Base-by-base conservation (phyloP, 2,888 invertebrate species). In the Agonopterix arenella region DNA sequence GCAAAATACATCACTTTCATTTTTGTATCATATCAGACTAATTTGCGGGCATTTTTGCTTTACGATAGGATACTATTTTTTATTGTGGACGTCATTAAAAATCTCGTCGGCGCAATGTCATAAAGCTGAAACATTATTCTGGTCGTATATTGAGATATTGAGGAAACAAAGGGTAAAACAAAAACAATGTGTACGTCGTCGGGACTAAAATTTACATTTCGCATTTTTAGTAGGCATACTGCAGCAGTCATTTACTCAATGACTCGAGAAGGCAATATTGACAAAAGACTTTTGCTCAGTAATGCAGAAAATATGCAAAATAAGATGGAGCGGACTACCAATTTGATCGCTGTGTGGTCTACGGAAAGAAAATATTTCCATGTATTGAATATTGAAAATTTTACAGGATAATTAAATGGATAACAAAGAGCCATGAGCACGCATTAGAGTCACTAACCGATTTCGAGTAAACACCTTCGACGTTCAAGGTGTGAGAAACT, bases 251-350 rank as follows among this genome's bases (percentile, higher is more conserved):
- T 76, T 76, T 76, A 70, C 64, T 63, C 75, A 77, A 77, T 78
- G 76, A 77, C 61, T 75, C 73, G 73, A 61, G 63, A 59, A 75
- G 76, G 74, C 81, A 80, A 84, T 84, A 84, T 86, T 86, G 84
- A 84, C 84, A 82, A 84, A 82, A 79, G 77, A 75, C 74, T 76
- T 70, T 74, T 66, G 75, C 65, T 72, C 70, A 66, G 75, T 80
- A 79, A 83, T 83, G 81, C 78, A 79, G 77, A 79, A 83, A 83
- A 84, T 84, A 84, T 84, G 83, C 81, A 84, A 83, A 84, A 71
- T 70, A 64, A 77, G 66, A 73, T 62, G 44, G 66, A 55, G 53
- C 61, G 59, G 62, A 61, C 73, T 66, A 69, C 71, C 73, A 68
- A 76, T 73, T 73, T 71, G 59, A 65, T 60, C 72, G 71, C 66